Evolutionary conservation across 2,797 vertebrate species (phyloP).

Genomic region (Kryptopterus vitreolus): DNA sequence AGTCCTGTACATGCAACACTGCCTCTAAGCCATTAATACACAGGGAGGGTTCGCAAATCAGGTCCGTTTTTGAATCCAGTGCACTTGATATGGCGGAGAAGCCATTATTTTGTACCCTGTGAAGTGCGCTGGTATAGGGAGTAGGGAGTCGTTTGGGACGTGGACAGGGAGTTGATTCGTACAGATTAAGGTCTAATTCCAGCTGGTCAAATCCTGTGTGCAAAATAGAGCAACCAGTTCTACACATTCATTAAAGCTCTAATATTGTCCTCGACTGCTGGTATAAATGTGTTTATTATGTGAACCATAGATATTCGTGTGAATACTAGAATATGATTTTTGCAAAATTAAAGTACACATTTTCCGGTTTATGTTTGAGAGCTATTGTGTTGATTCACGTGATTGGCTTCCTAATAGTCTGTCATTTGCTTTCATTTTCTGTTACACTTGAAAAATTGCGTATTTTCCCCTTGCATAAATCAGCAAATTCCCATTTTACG

Average conservation of each 20-base stretch:
- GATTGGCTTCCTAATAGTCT: not conserved
- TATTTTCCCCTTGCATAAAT: too few species aligned
- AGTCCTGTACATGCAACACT: conserved; percentile 6
- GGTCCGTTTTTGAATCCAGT: not conserved
- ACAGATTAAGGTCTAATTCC: conserved; percentile 57
- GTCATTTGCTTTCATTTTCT: not conserved
- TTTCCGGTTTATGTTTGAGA: not conserved
- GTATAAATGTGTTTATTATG: not conserved
- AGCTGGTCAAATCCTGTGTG: conserved; percentile 3
- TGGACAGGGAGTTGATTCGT: not conserved
- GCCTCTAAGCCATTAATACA: conserved; percentile 21
- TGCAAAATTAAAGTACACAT: not conserved
- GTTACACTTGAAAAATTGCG: not conserved
- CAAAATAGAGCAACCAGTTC: not conserved
- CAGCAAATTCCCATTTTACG: too few species aligned
- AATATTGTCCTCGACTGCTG: too few species aligned
- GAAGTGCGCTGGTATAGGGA: not conserved
- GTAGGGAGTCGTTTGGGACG: not conserved
- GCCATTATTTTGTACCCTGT: not conserved
- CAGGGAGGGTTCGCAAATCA: not conserved
- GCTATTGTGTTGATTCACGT: not conserved
- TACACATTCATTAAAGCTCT: not conserved
- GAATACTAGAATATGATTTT: not conserved
- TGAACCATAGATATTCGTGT: not conserved
- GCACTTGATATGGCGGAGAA: not conserved